A percentile compares a stretch with the other conserved stretches of the same genome.
These are phyloP conservation scores for Pollachius pollachius DNA, from an alignment of 2,113 vertebrate genomes.

Conservation along the genomic window DNA sequence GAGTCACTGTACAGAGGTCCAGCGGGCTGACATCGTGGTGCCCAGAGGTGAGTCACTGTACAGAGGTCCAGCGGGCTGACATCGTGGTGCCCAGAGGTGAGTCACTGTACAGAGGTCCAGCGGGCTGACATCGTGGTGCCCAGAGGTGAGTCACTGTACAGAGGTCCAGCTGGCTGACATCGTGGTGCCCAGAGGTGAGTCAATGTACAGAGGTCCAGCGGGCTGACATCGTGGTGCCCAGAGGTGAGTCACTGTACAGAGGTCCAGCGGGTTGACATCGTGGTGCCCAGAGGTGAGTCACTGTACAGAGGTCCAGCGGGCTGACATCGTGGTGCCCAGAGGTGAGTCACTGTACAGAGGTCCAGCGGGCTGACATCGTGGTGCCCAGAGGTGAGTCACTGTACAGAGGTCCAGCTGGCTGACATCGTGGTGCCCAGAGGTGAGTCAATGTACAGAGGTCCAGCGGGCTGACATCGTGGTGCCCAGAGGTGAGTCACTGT, in stretches of 20 bases:
- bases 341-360: constrained; percentile 73
- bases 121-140: constrained; percentile 89
- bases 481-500: constrained; percentile 63
- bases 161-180: constrained; percentile 88
- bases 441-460: constrained; percentile 71
- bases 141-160: constrained; percentile 85
- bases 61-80: constrained; percentile 84
- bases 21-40: constrained; percentile 88
- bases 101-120: constrained; percentile 87
- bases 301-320: constrained; percentile 89
- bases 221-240: constrained; percentile 87
- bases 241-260: constrained; percentile 76
- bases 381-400: constrained; percentile 86
- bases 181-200: constrained; percentile 86
- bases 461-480: constrained; percentile 81
- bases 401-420: constrained; percentile 87
- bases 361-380: constrained; percentile 88
- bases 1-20: constrained; percentile 85
- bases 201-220: constrained; percentile 76
- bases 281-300: constrained; percentile 85
- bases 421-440: constrained; percentile 92
- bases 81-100: constrained; percentile 51
- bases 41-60: constrained; percentile 77
- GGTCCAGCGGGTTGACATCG: constrained; percentile 86
- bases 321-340: constrained; percentile 89